Conservation (phyloP, 2,797 vertebrate genomes). For the Acomys russatus region DNA sequence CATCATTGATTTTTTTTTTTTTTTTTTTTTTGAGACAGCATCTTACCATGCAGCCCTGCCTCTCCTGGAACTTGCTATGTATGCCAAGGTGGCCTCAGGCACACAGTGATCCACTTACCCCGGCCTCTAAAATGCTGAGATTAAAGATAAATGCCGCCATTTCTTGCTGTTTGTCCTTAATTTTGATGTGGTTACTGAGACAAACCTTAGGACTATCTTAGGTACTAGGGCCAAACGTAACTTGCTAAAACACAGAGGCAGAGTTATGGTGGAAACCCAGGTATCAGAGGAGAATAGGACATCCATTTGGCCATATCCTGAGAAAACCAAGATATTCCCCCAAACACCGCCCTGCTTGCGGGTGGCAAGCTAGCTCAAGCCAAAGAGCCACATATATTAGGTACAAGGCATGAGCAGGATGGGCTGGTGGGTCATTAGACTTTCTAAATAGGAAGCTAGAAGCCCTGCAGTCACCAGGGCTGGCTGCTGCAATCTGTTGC, state of each 20-base stretch:
- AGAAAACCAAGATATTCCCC: neutral
- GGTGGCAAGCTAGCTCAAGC: neutral
- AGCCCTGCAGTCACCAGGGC: neutral
- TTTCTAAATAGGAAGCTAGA: neutral
- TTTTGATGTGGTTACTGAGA: neutral
- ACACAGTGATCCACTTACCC: neutral
- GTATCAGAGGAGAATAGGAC: neutral
- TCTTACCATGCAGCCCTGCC: neutral
- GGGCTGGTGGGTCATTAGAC: neutral
- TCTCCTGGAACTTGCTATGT: neutral
- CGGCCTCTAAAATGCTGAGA: neutral
- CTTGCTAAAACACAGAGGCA: neutral
- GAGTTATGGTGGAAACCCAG: neutral
- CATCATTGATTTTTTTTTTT: neutral
- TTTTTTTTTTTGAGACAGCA: neutral
- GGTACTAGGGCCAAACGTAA: neutral
- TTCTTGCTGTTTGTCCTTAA: neutral
- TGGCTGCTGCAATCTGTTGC: neutral
- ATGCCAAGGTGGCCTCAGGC: neutral
- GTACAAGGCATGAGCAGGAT: rapidly evolving
- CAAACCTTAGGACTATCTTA: neutral
- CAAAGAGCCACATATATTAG: rapidly evolving
- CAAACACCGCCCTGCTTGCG: neutral
- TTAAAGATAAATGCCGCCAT: too few relatives aligned
- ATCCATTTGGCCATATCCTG: neutral